A percentile compares a stretch with the other conserved stretches of the same genome.
Evolutionary conservation across 2,113 vertebrate genomes (phyloP).

Genomic region (Nettapus auritus): DNA sequence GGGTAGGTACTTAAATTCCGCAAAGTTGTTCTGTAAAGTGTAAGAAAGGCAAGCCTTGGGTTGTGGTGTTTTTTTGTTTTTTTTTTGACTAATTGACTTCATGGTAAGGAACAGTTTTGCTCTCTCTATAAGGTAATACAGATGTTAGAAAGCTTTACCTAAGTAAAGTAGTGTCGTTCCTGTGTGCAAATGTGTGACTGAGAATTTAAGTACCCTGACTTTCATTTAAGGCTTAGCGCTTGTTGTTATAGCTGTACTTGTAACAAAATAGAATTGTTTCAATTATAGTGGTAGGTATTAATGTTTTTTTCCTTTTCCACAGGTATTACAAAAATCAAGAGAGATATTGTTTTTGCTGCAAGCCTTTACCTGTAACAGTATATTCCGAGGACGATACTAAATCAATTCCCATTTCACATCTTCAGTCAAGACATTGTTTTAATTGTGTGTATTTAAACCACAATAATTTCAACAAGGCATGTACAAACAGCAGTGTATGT

Average conservation of each 20-base stretch:
- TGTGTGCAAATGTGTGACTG: not conserved
- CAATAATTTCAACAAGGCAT: slow-evolving; percentile 71
- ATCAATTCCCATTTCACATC: not conserved
- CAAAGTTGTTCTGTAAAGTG: not conserved
- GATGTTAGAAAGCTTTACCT: not conserved
- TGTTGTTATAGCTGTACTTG: not conserved
- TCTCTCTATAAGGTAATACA: not conserved
- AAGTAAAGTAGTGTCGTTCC: too few species aligned
- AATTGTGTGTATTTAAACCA: slow-evolving; percentile 70
- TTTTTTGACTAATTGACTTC: not conserved
- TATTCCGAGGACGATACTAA: not conserved
- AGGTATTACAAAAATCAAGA: slow-evolving; percentile 99
- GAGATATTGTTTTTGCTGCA: slow-evolving; percentile 97
- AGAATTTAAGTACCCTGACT: not conserved
- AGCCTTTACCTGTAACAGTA: slow-evolving; percentile 90
- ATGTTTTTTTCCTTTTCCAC: slow-evolving; percentile 8
- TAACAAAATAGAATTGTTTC: not conserved
- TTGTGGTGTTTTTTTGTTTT: not conserved
- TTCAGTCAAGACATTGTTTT: slow-evolving; percentile 64
- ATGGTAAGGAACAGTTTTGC: not conserved
- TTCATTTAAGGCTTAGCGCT: not conserved
- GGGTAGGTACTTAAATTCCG: slow-evolving; percentile 77
- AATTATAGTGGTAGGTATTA: not conserved
- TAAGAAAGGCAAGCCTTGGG: not conserved
- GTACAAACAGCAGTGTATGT: slow-evolving; percentile 79